Conservation (phyloP, 2,888 invertebrate species). For the Euphydryas editha region DNA sequence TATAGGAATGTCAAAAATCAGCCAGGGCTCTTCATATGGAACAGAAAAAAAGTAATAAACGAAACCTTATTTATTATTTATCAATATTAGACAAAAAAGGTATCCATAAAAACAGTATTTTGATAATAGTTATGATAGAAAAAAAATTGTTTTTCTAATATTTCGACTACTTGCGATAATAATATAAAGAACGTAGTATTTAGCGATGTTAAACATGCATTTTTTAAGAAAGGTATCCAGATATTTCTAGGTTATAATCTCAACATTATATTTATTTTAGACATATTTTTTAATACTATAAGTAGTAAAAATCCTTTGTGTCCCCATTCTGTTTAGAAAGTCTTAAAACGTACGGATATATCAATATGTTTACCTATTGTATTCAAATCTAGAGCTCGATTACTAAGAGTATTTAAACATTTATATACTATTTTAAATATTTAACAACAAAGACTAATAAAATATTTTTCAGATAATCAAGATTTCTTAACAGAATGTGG, state of each 20-base stretch:
- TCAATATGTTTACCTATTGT: not conserved
- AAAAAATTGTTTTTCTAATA: not conserved
- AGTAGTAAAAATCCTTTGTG: too few relatives aligned
- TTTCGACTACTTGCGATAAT: conserved; percentile 7
- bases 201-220: conserved; percentile 3
- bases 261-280: too few relatives aligned
- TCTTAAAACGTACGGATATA: not conserved
- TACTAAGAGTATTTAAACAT: too few relatives aligned
- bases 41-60: conserved; percentile 78
- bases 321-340: not conserved
- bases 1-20: conserved; percentile 93
- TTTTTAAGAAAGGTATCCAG: not conserved
- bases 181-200: not conserved
- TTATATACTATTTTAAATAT: too few relatives aligned
- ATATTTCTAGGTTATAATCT: not conserved
- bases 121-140: not conserved
- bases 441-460: too few relatives aligned
- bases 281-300: too few relatives aligned
- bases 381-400: not conserved
- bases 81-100: not conserved
- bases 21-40: conserved; percentile 93
- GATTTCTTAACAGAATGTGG: too few relatives aligned
- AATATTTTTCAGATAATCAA: too few relatives aligned
- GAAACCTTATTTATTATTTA: conserved; percentile 5
- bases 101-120: conserved; percentile 16